Conservation (phyloP, 64 coral and sea anemone species). For the Montipora cactus region DNA sequence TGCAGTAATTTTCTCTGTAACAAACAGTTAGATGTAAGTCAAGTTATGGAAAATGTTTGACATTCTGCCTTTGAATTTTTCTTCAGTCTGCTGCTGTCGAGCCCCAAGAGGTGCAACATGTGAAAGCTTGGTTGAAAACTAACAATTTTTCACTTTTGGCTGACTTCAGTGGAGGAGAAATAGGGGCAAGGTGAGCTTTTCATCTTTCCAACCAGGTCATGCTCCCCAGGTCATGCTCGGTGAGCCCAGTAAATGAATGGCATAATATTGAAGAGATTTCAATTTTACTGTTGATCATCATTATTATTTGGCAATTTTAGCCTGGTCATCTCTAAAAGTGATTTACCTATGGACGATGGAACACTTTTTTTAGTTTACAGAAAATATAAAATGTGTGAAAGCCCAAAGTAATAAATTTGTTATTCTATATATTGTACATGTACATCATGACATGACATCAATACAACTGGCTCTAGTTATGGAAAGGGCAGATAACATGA, state of each 20-base stretch:
- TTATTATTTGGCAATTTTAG: not conserved
- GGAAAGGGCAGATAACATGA: too few relatives aligned
- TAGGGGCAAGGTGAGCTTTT: constrained; percentile 80
- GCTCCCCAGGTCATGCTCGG: too few relatives aligned
- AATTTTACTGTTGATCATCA: too few relatives aligned
- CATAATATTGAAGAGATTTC: too few relatives aligned
- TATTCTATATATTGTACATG: too few relatives aligned
- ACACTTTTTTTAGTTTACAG: not conserved
- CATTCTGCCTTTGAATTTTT: constrained; percentile 20
- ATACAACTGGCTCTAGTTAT: too few relatives aligned
- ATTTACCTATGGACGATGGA: not conserved
- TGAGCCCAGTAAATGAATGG: too few relatives aligned
- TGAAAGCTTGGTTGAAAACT: constrained; percentile 87
- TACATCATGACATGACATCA: too few relatives aligned
- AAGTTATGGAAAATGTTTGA: not conserved
- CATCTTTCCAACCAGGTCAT: too few relatives aligned
- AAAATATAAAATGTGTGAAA: too few relatives aligned
- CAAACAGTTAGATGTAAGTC: not conserved
- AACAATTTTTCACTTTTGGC: constrained; percentile 86
- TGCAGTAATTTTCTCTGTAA: too few relatives aligned
- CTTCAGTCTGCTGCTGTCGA: constrained; percentile 63
- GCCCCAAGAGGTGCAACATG: constrained; percentile 77
- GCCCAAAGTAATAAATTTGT: too few relatives aligned
- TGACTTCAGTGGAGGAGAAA: constrained; percentile 89
- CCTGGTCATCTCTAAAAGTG: not conserved